Percentiles rank a stretch among this genome's conserved stretches.
Evolutionary conservation across 2,888 invertebrate genomes (phyloP).

Genomic region (Romanomermis culicivorax): DNA sequence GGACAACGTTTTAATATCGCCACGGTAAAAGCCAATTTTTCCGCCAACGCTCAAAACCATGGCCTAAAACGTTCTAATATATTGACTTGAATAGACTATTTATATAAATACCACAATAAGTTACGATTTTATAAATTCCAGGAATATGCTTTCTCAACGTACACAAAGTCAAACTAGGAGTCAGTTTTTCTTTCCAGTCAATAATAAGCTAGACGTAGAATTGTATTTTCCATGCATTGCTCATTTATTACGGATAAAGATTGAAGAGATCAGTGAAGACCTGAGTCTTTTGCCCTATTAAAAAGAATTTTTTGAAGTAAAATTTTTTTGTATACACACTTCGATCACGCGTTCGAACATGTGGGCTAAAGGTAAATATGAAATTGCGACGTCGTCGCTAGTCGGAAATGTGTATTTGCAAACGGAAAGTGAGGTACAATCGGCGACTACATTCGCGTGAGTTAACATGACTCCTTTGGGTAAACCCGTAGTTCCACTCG

Average conservation of each 20-base stretch:
- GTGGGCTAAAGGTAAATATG: constrained; percentile 84
- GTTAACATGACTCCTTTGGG: constrained; percentile 93
- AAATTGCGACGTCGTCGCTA: constrained; percentile 60
- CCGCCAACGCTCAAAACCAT: constrained; percentile 57
- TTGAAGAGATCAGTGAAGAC: too few relatives aligned
- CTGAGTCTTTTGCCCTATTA: too few relatives aligned
- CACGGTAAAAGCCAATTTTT: constrained; percentile 49
- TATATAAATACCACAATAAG: too few relatives aligned
- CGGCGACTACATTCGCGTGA: constrained; percentile 75
- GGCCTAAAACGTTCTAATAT: constrained; percentile 38
- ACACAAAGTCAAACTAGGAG: too few relatives aligned
- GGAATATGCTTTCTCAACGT: too few relatives aligned
- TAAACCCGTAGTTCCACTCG: constrained; percentile 52
- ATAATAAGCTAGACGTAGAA: too few relatives aligned
- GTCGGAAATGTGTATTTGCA: constrained; percentile 6
- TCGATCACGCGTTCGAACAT: constrained; percentile 54
- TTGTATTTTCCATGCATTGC: too few relatives aligned
- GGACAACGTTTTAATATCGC: constrained; percentile 59
- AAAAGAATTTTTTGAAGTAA: neutral
- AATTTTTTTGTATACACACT: neutral
- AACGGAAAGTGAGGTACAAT: constrained; percentile 50
- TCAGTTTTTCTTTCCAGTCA: too few relatives aligned
- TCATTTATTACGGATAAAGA: too few relatives aligned
- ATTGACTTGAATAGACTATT: too few relatives aligned
- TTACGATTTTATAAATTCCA: too few relatives aligned